These are phyloP conservation scores for Porites cylindrica DNA, from an alignment of 92 coral and sea anemone genomes.

Conservation along the genomic window DNA sequence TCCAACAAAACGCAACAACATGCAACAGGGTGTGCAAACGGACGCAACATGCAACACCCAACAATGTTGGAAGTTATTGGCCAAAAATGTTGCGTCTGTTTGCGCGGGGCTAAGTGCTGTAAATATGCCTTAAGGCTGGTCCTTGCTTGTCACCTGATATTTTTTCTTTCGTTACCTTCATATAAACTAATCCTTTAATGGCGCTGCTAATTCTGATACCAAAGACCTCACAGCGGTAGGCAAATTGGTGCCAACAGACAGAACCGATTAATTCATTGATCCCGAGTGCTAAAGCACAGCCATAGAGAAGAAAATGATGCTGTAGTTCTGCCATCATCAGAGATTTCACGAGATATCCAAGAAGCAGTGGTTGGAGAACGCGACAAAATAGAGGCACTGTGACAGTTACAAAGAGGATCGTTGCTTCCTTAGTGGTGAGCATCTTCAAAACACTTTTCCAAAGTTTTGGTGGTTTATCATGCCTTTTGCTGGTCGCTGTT, in stretches of 20 bases:
- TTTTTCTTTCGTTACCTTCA: background rate
- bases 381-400: background rate
- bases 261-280: background rate
- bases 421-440: background rate
- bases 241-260: background rate
- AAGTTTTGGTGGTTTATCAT: background rate
- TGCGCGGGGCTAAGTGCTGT: background rate
- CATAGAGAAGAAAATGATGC: background rate
- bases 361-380: background rate
- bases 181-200: background rate
- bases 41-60: no score
- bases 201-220: slow-evolving; percentile 1
- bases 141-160: background rate
- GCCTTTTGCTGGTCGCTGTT: background rate
- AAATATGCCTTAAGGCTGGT: background rate
- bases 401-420: background rate
- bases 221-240: background rate
- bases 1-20: no score
- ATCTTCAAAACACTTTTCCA: background rate
- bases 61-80: no score
- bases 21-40: no score
- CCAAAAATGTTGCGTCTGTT: background rate
- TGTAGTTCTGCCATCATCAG: background rate
- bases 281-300: background rate
- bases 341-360: background rate